phyloP scores from a whole-genome alignment of 2,888 invertebrate genomes.

The Petrolisthes manimaculis region DNA sequence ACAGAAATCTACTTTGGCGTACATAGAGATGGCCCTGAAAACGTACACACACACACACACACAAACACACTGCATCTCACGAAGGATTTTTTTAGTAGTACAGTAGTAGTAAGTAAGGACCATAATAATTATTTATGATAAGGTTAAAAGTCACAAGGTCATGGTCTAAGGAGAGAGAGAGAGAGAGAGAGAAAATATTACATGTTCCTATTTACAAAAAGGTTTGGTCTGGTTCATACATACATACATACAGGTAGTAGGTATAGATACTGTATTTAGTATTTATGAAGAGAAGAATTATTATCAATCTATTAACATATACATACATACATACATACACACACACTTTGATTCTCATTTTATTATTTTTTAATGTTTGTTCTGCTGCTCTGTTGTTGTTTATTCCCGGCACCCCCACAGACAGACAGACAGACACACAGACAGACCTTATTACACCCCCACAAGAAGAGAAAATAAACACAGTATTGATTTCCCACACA shows the following conservation, averaged over 20 bases:
- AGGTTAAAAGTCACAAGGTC: too few species aligned
- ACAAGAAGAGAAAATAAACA: conserved; percentile 5
- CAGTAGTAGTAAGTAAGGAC: too few species aligned
- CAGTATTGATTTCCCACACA: background rate
- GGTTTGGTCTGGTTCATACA: conserved; percentile 2
- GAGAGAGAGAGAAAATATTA: background rate
- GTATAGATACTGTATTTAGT: too few species aligned
- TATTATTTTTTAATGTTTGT: background rate
- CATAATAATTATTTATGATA: too few species aligned
- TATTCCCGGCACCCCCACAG: background rate
- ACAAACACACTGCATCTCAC: too few species aligned
- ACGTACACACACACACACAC: too few species aligned
- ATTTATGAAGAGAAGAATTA: too few species aligned
- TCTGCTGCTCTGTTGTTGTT: conserved; percentile 20
- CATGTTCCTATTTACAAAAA: conserved; percentile 1
- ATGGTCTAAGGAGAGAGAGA: background rate
- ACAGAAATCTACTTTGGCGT: too few species aligned
- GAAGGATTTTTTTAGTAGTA: too few species aligned
- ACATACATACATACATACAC: too few species aligned
- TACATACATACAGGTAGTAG: too few species aligned
- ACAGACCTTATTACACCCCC: background rate
- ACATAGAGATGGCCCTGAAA: too few species aligned
- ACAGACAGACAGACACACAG: background rate
- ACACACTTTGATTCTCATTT: conserved; percentile 1
- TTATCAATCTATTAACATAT: background rate